Evolutionary conservation across 2,797 vertebrate species (phyloP).

Genomic region (Nasua narica): DNA sequence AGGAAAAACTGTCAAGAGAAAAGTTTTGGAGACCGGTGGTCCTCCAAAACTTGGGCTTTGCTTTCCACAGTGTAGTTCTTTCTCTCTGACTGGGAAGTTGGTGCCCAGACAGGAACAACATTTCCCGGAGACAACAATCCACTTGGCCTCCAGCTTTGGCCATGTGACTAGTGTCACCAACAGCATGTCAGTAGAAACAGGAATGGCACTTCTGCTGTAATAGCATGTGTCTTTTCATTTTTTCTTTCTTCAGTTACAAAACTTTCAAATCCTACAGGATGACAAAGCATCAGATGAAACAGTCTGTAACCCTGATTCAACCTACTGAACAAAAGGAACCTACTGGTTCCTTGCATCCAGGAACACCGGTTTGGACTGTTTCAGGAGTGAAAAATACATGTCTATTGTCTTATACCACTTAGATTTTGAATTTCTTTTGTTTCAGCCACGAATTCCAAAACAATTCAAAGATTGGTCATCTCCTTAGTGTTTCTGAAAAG

Average conservation of each 20-base stretch:
- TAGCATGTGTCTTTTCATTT: background rate
- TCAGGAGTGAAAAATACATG: background rate
- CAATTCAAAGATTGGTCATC: background rate
- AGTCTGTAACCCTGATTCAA: background rate
- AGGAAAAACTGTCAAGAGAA: background rate
- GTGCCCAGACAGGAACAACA: fast-evolving
- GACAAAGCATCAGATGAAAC: background rate
- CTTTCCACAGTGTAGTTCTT: background rate
- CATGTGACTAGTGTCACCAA: background rate
- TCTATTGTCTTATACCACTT: background rate
- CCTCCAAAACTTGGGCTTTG: background rate
- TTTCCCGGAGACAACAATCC: fast-evolving
- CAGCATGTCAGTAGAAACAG: background rate
- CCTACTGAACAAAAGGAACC: background rate
- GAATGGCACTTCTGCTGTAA: background rate
- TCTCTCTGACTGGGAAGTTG: background rate
- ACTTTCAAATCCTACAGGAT: background rate
- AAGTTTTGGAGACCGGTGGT: background rate
- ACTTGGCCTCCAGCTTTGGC: background rate
- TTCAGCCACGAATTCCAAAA: background rate
- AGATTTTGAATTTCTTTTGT: background rate
- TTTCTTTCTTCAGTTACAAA: background rate
- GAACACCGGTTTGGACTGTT: background rate
- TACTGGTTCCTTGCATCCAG: background rate
- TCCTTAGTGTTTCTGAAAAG: background rate